Evolutionary conservation across 2,888 invertebrate genomes (phyloP), one percentile per base, ranked within the genome.

Genomic region (Drosophila merina): DNA sequence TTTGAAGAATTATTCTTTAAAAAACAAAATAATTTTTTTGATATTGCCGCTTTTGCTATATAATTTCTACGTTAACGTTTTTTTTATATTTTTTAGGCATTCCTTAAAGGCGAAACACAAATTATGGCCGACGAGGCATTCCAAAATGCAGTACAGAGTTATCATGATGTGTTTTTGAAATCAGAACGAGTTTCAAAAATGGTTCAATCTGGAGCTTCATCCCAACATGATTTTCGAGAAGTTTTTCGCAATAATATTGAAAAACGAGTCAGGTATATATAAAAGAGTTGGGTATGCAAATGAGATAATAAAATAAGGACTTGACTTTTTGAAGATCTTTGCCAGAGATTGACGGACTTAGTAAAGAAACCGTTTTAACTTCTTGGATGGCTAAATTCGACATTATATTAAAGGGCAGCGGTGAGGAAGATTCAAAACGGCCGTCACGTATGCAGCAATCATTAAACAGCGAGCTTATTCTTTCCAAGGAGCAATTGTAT

Each of bases 321-420:
- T 20, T 4, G 0, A 26, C 20, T 6, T 12, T 8, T n/a, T 12
- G 20, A 91, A 96, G 98, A 92, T 98, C 98, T 90, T 94, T 99
- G 90, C 99, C 99, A 77, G 99, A 99, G 94, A 99, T 99, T 91
- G 99, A 99, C 93, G 99, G 99, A 77, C 93, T 99, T 85, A 99
- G 98, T 93, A 99, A 99, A 93, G 99, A 99, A 93, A 99, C 99
- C 47, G 99, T 99, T 44, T 93, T 99, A 77, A 98, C 98, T 75
- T 99, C 99, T 47, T 99, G 99, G 99, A 96, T 99, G 95, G 98
- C 98, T 60, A 99, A 99, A 92, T 99, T 99, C 92, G 99, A 99
- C 93, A 98, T 98, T 92, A 99, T 99, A 90, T 96, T 98, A 92
- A 97, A 97, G 93, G 97, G 97, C 92, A 95, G 94, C 64, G 96